These are phyloP conservation scores for Rhabdomys dilectus DNA, from an alignment of 2,113 vertebrate genomes.

Conservation along the genomic window DNA sequence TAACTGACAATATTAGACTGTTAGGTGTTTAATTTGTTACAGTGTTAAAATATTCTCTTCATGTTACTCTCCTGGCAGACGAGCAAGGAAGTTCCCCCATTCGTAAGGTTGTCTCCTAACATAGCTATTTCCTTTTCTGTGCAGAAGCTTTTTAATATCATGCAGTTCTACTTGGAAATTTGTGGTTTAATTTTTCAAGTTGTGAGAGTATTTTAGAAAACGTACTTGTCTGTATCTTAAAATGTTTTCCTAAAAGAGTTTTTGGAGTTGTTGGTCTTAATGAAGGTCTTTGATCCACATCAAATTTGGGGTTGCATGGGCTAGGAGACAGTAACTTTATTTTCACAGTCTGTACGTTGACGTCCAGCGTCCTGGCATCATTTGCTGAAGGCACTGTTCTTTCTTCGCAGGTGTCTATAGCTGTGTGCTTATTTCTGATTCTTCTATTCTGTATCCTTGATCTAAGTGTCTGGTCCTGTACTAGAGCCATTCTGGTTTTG, in stretches of 20 bases:
- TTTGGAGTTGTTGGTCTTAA: not conserved
- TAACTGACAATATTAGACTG: not conserved
- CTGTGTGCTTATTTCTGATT: not conserved
- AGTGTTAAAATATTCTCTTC: not conserved
- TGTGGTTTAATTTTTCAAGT: too few relatives aligned
- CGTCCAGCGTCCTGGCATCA: not conserved
- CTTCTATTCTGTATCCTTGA: too few relatives aligned
- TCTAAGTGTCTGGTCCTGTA: not conserved
- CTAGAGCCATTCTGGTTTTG: not conserved
- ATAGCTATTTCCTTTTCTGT: not conserved
- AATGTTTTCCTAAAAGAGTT: not conserved
- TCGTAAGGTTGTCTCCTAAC: not conserved
- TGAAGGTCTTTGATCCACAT: not conserved
- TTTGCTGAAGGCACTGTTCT: not conserved
- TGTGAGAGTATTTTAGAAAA: not conserved
- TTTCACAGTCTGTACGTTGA: too few relatives aligned
- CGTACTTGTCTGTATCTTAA: not conserved
- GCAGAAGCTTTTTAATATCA: not conserved
- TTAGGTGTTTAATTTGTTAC: not conserved
- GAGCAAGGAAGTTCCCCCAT: not conserved
- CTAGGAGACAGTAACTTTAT: too few relatives aligned
- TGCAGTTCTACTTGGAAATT: not conserved
- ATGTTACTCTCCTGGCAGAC: not conserved
- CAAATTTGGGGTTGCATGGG: not conserved
- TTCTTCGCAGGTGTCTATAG: not conserved